These are phyloP conservation scores for Oreohelix idahoensis DNA, from an alignment of 1,140 invertebrate genomes.

Conservation along the genomic window DNA sequence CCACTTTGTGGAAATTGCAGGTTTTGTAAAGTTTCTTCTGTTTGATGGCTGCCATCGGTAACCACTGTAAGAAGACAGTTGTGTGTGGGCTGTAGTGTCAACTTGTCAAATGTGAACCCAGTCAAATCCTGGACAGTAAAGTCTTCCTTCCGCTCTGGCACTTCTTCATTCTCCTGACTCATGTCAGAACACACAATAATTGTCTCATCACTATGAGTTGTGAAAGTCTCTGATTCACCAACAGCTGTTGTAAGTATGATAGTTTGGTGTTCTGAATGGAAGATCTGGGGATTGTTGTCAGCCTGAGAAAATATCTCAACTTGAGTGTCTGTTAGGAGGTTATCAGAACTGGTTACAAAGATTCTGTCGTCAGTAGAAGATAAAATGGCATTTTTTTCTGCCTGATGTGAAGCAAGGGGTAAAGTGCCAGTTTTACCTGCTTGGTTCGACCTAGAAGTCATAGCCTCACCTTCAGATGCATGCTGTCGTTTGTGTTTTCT, in stretches of 20 bases:
- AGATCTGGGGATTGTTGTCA: neutral
- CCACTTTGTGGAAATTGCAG: neutral
- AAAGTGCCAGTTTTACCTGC: no score
- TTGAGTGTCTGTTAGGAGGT: neutral
- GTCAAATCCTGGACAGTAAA: neutral
- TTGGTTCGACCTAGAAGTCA: neutral
- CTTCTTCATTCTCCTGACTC: neutral
- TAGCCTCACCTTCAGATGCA: neutral
- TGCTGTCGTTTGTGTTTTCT: constrained; percentile 2
- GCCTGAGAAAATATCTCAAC: neutral
- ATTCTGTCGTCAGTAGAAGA: neutral
- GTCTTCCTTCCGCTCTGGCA: neutral
- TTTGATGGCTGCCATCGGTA: neutral
- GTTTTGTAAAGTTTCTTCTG: neutral
- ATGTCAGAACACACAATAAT: neutral
- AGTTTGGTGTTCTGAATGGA: neutral
- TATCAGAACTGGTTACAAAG: neutral
- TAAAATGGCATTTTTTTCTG: neutral
- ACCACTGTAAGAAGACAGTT: constrained; percentile 12
- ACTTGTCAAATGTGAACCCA: neutral
- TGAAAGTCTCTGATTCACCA: neutral
- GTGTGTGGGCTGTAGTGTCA: neutral
- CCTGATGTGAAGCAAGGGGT: no score
- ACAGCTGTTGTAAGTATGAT: neutral
- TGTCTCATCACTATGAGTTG: neutral